A percentile compares a stretch with the other conserved stretches of the same genome.
These are phyloP conservation scores for Agapostemon virescens DNA, from an alignment of 2,888 invertebrate species.

Conservation along the genomic window DNA sequence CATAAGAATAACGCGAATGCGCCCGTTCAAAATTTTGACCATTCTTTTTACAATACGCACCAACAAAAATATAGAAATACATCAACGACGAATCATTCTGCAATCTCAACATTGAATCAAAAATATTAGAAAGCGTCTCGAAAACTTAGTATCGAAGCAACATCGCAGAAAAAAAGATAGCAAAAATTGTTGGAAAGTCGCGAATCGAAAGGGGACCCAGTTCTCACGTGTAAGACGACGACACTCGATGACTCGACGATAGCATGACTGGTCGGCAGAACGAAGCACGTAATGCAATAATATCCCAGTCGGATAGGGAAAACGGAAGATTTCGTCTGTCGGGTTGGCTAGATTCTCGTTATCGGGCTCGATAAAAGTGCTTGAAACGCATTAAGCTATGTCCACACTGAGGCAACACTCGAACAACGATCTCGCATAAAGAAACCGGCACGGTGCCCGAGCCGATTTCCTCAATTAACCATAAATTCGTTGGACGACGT, in stretches of 20 bases:
- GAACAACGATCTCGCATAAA: not conserved
- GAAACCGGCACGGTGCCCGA: not conserved
- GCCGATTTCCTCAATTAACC: conserved; percentile 7
- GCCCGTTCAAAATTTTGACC: too few species aligned
- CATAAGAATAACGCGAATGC: too few species aligned
- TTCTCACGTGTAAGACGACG: conserved; percentile 47
- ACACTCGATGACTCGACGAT: conserved; percentile 48
- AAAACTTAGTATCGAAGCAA: too few species aligned
- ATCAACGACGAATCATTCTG: too few species aligned
- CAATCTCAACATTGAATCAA: too few species aligned
- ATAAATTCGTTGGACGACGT: conserved; percentile 26
- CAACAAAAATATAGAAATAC: too few species aligned
- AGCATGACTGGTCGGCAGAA: conserved; percentile 28
- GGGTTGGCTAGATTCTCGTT: not conserved
- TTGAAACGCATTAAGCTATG: not conserved
- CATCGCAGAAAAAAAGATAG: too few species aligned
- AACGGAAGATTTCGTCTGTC: conserved; percentile 20
- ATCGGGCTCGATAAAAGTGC: not conserved
- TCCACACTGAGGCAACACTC: not conserved
- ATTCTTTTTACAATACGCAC: too few species aligned
- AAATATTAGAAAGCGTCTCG: too few species aligned
- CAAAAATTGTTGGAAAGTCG: not conserved
- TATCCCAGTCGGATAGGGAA: conserved; percentile 15
- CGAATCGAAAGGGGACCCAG: conserved; percentile 39
- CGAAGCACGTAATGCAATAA: conserved; percentile 48